Evolutionary conservation across 2,888 invertebrate species (phyloP), one percentile per base, ranked within the genome.

Genomic region (Neria commutata): DNA sequence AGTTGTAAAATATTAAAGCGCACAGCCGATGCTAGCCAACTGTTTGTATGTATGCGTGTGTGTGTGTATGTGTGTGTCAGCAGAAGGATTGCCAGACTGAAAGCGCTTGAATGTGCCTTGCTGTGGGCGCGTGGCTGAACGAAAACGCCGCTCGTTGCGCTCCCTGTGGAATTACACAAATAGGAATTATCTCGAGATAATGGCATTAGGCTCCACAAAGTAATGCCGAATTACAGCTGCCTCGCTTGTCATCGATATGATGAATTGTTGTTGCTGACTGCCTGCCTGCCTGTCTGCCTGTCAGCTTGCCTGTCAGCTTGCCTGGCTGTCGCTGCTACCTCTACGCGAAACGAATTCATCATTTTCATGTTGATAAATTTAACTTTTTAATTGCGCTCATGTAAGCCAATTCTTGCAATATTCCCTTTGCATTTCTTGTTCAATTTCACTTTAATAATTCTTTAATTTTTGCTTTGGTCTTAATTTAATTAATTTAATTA

Each of bases 1-100:
- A 69, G 69, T 69, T 69, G 66, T 69, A 69, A 67, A 69, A 69
- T 69, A 69, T 69, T 66, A 63, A 69, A 64, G 64, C 42, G 5
- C 42, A 19, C 21, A n/a, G n/a, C n/a, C 23, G 50, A 29, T 11
- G 23, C 17, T 33, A 33, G 29, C 19, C 21, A 21, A 33, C 29
- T 10, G 24, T 51, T 11, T 34, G 21, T 1, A 14, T 46, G 17
- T 46, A 14, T 17, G 6, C 14, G 14, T 47, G 47, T 25, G 47
- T 10, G 25, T 47, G 4, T 3, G 47, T 23, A 14, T 25, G 19
- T 14, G 14, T 17, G 21, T 10, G 11, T 47, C 11, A 14, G 14
- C 25, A 4, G 2, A 40, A 14, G 23, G 24, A 37, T 23, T n/a
- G 11, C 14, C 14, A 40, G 21, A 25, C 34, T 17, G 8, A 47